phyloP scores from a whole-genome alignment of 2,113 vertebrate species.

The Thamnophis sirtalis region DNA sequence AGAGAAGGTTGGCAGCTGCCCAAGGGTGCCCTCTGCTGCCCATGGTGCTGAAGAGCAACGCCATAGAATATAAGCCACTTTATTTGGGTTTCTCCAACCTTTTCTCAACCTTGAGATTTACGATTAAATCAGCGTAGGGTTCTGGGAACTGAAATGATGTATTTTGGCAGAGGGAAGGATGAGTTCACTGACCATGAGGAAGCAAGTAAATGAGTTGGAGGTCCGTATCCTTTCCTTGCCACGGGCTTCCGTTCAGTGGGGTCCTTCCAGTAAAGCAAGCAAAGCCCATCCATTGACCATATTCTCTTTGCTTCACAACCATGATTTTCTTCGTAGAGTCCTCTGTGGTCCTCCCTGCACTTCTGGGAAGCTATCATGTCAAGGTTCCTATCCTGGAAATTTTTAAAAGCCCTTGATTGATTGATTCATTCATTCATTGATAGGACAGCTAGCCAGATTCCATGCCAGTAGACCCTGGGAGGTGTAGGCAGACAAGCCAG shows the following conservation, averaged over 20 bases:
- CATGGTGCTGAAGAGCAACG: not conserved
- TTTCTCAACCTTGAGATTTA: not conserved
- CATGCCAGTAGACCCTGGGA: not conserved
- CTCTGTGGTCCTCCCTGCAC: too few species aligned
- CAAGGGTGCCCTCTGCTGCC: not conserved
- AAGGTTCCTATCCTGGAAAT: not conserved
- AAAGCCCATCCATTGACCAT: not conserved
- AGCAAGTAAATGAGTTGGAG: not conserved
- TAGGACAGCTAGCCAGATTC: not conserved
- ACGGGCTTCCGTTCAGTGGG: not conserved
- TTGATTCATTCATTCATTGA: not conserved
- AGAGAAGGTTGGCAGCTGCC: not conserved
- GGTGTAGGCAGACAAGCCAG: not conserved
- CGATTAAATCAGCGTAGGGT: not conserved
- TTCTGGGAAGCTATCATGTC: not conserved
- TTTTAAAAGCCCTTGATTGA: not conserved
- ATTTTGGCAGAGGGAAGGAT: not conserved
- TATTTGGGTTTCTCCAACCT: not conserved
- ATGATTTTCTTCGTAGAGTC: not conserved
- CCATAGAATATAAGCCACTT: not conserved
- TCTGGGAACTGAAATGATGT: not conserved
- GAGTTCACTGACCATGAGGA: not conserved
- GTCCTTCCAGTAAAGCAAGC: not conserved
- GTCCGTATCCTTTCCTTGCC: not conserved
- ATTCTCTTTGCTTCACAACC: not conserved